Evolutionary conservation across 1,140 invertebrate species (phyloP), one percentile per base, ranked within the genome.

Genomic region (Bombus pascuorum): DNA sequence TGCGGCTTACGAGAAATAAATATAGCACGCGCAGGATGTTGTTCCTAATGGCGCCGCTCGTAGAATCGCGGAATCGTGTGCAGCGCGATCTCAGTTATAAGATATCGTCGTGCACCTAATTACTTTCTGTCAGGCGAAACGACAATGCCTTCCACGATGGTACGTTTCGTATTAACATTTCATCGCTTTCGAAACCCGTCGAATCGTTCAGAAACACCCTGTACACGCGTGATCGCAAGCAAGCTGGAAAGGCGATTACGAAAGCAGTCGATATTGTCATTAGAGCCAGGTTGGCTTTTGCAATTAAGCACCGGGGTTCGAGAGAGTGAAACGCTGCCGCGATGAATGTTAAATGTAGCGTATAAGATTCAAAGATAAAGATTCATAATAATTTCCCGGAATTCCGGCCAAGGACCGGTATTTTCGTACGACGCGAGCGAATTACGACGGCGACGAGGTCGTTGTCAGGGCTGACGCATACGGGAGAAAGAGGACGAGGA

Each of bases 331-430:
- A 53, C 70, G 42, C 68, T 3, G 34, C 37, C 72, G 34, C 57
- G 68, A 74, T 72, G 42, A 57, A 81, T 74, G 65, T 82, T 75
- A 81, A 81, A 81, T 37, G 32, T 44, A 25, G 15, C 62, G 34
- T 66, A 3, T 22, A 44, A 80, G 78, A 85, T 75, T 65, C 37
- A 3, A 34, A 68, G 79, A 82, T 70, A 76, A 74, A 57, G 78
- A 73, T 74, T 4, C 42, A 10, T 81, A 68, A 81, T 85, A 53
- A 47, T 81, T 81, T 81, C 70, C 44, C 71, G 77, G 78, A 85
- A 85, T 81, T 81, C 47, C 71, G 44, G 22, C 39, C 34, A 53
- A 32, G 57, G 42, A 82, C 59, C 74, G 74, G 59, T 78, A 78
- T 73, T 47, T 83, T 44, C 44, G 72, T 76, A 32, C n/a, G 57